These are phyloP conservation scores for Parapristionchus giblindavisi DNA, from an alignment of 2,888 invertebrate genomes.

Conservation along the genomic window DNA sequence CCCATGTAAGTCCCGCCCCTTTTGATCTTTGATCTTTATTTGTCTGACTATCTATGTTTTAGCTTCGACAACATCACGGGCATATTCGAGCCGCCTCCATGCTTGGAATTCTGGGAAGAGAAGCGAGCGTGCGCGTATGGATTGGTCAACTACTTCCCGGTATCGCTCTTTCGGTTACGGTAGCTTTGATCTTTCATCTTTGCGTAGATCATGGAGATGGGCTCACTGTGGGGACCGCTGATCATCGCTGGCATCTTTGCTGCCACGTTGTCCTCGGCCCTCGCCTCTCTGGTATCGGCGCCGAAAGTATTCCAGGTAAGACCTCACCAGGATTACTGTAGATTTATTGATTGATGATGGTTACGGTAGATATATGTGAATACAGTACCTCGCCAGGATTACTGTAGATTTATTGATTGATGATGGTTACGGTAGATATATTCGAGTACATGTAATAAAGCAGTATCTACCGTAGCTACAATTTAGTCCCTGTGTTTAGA, in stretches of 20 bases:
- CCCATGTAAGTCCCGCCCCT: constrained; percentile 34
- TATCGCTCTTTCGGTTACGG: constrained; percentile 31
- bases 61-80: constrained; percentile 33
- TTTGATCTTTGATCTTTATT: no score
- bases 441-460: no score
- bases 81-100: constrained; percentile 44
- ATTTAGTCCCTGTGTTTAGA: no score
- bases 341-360: no score
- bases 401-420: no score
- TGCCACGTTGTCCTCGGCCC: constrained; percentile 92
- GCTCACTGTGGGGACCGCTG: constrained; percentile 77
- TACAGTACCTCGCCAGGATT: no score
- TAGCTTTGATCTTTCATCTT: no score
- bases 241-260: constrained; percentile 97
- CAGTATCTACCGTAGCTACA: no score
- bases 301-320: constrained; percentile 78
- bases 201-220: constrained; percentile 65
- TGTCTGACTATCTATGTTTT: no score
- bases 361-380: no score
- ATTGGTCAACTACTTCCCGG: constrained; percentile 66
- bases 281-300: constrained; percentile 92
- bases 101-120: constrained; percentile 47
- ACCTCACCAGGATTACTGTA: no score
- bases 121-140: constrained; percentile 64
- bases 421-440: no score